Percentiles rank a stretch among this genome's conserved stretches.
phyloP scores from a whole-genome alignment of 2,888 invertebrate genomes.

The Drosophila testacea region DNA sequence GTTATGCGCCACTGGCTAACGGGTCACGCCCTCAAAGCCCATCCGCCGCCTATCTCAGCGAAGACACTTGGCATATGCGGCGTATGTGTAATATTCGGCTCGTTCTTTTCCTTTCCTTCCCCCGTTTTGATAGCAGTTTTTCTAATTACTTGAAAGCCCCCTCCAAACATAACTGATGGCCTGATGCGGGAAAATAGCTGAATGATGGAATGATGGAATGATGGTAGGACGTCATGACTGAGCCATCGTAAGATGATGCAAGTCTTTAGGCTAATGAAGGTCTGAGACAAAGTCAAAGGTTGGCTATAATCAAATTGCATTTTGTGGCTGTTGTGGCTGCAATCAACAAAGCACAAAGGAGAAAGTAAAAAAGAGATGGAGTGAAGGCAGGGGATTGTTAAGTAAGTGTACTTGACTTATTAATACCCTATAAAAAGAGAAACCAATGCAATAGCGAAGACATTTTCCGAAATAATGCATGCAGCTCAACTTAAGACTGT shows the following conservation, averaged over 20 bases:
- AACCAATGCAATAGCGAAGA: too few species aligned
- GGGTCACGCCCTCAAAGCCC: slow-evolving; percentile 65
- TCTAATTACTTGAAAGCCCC: slow-evolving; percentile 79
- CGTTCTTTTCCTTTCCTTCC: slow-evolving; percentile 6
- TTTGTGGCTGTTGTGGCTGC: slow-evolving; percentile 63
- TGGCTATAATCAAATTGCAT: slow-evolving; percentile 77
- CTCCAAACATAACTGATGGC: slow-evolving; percentile 17
- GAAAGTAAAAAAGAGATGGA: not conserved
- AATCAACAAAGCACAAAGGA: slow-evolving; percentile 57
- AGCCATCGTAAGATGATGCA: slow-evolving; percentile 64
- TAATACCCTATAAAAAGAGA: slow-evolving; percentile 15
- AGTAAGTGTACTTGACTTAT: not conserved
- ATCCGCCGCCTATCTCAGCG: slow-evolving; percentile 33
- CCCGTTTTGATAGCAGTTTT: slow-evolving; percentile 42
- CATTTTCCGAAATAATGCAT: too few species aligned
- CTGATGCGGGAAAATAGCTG: slow-evolving; percentile 15
- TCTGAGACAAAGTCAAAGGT: slow-evolving; percentile 66
- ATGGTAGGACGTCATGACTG: not conserved
- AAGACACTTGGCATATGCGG: slow-evolving; percentile 67
- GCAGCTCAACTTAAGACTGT: too few species aligned
- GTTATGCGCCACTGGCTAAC: slow-evolving; percentile 82
- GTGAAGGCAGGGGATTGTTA: not conserved
- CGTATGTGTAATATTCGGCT: slow-evolving; percentile 66
- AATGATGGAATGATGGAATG: slow-evolving; percentile 26
- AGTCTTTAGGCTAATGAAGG: slow-evolving; percentile 77